Conservation (phyloP, 2,888 invertebrate species). For the Drosophila austrosaltans region DNA sequence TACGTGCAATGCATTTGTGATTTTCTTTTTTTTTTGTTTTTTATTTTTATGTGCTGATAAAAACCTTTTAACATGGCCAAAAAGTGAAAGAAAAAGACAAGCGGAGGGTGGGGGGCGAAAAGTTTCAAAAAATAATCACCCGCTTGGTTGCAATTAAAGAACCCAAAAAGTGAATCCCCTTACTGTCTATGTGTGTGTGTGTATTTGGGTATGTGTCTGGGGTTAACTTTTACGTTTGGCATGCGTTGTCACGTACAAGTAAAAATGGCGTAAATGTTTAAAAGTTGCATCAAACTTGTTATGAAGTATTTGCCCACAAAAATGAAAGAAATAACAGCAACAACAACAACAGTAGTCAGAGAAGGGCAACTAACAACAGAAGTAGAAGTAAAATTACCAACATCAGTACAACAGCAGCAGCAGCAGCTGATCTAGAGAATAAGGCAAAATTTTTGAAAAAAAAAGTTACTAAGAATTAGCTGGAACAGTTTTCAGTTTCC, state of each 20-base stretch:
- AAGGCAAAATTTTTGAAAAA: conserved; percentile 46
- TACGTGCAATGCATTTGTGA: conserved; percentile 70
- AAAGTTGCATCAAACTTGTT: conserved; percentile 76
- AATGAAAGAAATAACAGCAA: conserved; percentile 30
- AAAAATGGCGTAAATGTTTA: conserved; percentile 75
- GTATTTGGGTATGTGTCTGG: conserved; percentile 6
- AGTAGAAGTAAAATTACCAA: too few relatives aligned
- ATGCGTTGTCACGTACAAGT: conserved; percentile 74
- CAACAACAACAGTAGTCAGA: neutral
- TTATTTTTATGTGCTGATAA: conserved; percentile 38
- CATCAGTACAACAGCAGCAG: too few relatives aligned
- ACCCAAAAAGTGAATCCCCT: conserved; percentile 46
- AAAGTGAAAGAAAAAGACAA: conserved; percentile 38
- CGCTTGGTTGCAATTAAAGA: conserved; percentile 72
- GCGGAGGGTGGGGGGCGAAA: conserved; percentile 4
- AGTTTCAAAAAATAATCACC: conserved; percentile 68
- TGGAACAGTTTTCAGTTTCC: conserved; percentile 43
- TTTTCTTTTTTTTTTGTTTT: conserved; percentile 30
- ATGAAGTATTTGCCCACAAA: conserved; percentile 62
- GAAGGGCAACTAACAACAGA: neutral
- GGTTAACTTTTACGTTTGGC: conserved; percentile 55
- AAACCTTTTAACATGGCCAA: conserved; percentile 43
- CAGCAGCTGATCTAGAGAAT: neutral
- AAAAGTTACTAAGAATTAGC: conserved; percentile 65
- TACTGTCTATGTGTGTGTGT: conserved; percentile 22